A percentile compares a stretch with the other conserved stretches of the same genome.
Conservation (phyloP, 1,140 invertebrate genomes). For the Apis mellifera region DNA sequence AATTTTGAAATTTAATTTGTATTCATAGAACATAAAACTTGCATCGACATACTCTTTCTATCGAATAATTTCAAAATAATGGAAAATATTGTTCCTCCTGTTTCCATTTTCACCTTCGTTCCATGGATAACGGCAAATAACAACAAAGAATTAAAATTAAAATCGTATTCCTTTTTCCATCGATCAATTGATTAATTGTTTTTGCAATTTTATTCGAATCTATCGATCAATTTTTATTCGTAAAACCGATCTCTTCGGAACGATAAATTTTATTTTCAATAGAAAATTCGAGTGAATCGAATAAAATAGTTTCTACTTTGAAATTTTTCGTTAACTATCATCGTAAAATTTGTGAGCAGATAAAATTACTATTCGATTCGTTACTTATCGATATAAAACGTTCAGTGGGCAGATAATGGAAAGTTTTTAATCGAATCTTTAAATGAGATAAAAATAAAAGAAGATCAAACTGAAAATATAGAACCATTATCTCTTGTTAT, state of each 20-base stretch:
- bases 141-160: neutral
- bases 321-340: neutral
- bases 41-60: neutral
- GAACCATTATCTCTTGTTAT: too few relatives aligned
- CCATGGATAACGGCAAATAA: neutral
- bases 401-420: neutral
- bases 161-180: neutral
- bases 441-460: too few relatives aligned
- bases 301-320: neutral
- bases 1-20: conserved; percentile 10
- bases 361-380: neutral
- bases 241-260: neutral
- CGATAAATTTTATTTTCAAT: neutral
- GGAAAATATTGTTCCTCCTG: neutral
- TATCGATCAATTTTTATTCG: neutral
- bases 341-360: neutral
- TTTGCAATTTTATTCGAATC: neutral
- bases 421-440: neutral
- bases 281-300: neutral
- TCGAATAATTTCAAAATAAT: neutral
- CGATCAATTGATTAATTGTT: neutral
- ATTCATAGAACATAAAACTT: neutral
- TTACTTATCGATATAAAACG: neutral
- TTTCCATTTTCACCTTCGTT: neutral
- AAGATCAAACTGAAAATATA: too few relatives aligned